Conservation (phyloP, 2,113 vertebrate genomes). For the Manacus vitellinus region DNA sequence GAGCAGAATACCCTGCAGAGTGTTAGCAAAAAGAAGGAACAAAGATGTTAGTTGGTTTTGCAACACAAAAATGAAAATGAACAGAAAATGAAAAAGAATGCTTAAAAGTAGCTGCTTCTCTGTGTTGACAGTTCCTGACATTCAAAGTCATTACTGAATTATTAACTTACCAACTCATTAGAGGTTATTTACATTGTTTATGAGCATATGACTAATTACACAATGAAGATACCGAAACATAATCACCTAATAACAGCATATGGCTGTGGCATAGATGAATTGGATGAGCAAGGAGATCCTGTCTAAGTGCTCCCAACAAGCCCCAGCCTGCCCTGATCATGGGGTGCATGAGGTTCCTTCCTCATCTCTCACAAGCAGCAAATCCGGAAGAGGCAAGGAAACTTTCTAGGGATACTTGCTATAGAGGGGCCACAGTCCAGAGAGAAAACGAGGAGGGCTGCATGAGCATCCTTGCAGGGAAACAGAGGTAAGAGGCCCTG, state of each 20-base stretch:
- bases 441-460: background rate
- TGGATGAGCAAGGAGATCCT: background rate
- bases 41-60: background rate
- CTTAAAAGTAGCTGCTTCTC: background rate
- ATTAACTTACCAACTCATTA: slow-evolving; percentile 45
- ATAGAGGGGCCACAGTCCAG: background rate
- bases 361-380: background rate
- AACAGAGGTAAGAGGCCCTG: background rate
- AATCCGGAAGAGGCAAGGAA: background rate
- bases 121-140: background rate
- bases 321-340: background rate
- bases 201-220: slow-evolving; percentile 56
- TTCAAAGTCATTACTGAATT: slow-evolving; percentile 2
- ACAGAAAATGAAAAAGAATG: background rate
- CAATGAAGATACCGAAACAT: slow-evolving; percentile 43
- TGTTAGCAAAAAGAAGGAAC: background rate
- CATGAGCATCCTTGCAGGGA: fast-evolving
- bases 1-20: background rate
- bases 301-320: slow-evolving; percentile 22
- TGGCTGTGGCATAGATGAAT: background rate
- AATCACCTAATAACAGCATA: slow-evolving; percentile 45
- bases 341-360: background rate
- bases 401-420: background rate
- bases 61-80: background rate
- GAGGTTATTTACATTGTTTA: slow-evolving; percentile 48